phyloP scores from a whole-genome alignment of 2,113 vertebrate genomes.

The Nothobranchius kuhntae region DNA sequence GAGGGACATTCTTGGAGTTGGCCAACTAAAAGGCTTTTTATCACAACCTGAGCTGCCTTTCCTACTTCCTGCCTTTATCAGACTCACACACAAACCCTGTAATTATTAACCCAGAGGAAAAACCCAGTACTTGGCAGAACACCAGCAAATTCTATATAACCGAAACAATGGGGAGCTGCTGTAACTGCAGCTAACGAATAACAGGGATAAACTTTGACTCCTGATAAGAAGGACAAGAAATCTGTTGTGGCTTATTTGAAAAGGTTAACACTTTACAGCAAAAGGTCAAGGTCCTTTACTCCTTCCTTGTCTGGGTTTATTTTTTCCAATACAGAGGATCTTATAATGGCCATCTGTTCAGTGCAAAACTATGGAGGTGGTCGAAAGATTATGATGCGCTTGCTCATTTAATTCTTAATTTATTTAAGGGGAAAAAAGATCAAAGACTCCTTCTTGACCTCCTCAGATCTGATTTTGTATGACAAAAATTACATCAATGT shows the following conservation, averaged over 20 bases:
- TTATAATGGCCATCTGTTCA: not conserved
- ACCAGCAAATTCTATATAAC: constrained; percentile 30
- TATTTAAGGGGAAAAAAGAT: not conserved
- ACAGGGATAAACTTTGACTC: constrained; percentile 64
- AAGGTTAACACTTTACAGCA: constrained; percentile 57
- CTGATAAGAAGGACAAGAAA: constrained; percentile 47
- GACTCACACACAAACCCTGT: constrained; percentile 58
- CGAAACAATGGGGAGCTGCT: constrained; percentile 64
- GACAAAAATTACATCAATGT: constrained; percentile 6
- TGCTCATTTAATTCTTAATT: too few species aligned
- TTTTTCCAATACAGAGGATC: constrained; percentile 1
- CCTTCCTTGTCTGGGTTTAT: constrained; percentile 8
- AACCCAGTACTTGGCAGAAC: constrained; percentile 53
- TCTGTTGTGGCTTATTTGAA: constrained; percentile 42
- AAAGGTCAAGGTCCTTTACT: constrained; percentile 32
- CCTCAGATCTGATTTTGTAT: not conserved
- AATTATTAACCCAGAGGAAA: constrained; percentile 69
- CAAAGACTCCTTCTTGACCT: not conserved
- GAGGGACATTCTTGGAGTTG: constrained; percentile 26
- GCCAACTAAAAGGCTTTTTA: constrained; percentile 56
- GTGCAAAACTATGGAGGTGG: too few species aligned
- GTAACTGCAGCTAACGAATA: constrained; percentile 53
- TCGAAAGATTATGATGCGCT: too few species aligned
- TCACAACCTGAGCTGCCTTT: constrained; percentile 57
- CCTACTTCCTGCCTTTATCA: constrained; percentile 78